Evolutionary conservation across 2,888 invertebrate species (phyloP), one percentile per base, ranked within the genome.

Genomic region (Apodemia duryi): DNA sequence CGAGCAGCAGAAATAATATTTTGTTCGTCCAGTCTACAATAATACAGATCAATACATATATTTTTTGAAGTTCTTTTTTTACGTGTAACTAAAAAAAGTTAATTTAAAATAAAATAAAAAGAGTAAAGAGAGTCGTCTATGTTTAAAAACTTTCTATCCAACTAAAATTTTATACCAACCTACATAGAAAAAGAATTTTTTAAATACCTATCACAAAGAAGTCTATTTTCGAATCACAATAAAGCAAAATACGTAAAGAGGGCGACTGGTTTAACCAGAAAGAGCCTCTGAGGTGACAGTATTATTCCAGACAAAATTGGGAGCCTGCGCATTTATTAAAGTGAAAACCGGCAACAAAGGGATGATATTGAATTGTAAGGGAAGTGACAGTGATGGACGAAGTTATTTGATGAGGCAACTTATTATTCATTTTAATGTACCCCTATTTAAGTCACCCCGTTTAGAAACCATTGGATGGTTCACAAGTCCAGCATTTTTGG

Each of bases 291-390:
- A 86, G 88, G 89, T 87, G 90, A 90, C 90, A 90, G 88, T 88
- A 88, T 90, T 90, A 91, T 91, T 88, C 75, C 84, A 83, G 78
- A 78, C 80, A 80, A 85, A 88, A 88, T 87, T 87, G 86, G 84
- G 85, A 79, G 78, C 80, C 79, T 67, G 81, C 83, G 88, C 90
- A 87, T 89, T 90, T 90, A 91, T 89, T 91, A 91, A 87, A 88
- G 85, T 83, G 86, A 87, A 85, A 87, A 88, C 88, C 88, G 84
- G 84, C 89, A 88, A 91, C 91, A 91, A 90, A 91, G 89, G 90
- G 84, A 86, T 86, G 77, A 89, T 91, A 91, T 91, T 91, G 91
- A 90, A 90, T 90, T 88, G 90, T 88, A 84, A 85, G 85, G 83
- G 80, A 75, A 65, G 63, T 51, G 7, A 69, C 79, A 84, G 68